A percentile compares a stretch with the other conserved stretches of the same genome.
phyloP scores from a whole-genome alignment of 37 sponge, comb jelly and placozoan genomes.

The Beroe forskalii region DNA sequence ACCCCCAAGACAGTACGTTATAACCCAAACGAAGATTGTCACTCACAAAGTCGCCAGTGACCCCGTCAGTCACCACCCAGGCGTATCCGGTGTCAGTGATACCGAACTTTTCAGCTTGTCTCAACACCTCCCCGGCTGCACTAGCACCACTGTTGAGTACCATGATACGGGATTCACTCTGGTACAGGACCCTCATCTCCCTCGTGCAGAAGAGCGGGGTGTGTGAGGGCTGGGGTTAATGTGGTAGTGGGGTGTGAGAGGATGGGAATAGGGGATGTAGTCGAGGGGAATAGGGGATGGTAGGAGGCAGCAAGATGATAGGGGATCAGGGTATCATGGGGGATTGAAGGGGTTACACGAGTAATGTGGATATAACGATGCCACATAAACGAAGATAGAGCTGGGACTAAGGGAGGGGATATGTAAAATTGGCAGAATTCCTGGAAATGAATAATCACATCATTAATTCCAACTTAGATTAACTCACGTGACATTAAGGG shows the following conservation, averaged over 20 bases:
- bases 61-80: conserved; percentile 50
- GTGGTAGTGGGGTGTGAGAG: neutral
- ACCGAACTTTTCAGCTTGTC: conserved; percentile 52
- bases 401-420: too few species aligned
- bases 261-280: neutral
- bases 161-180: conserved; percentile 64
- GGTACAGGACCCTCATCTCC: neutral
- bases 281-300: neutral
- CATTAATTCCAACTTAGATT: too few species aligned
- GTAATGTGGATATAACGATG: too few species aligned
- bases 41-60: conserved; percentile 58
- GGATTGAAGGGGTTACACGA: too few species aligned
- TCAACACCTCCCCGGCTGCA: conserved; percentile 49
- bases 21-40: too few species aligned
- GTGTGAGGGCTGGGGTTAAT: neutral
- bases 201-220: too few species aligned
- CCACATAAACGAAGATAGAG: too few species aligned
- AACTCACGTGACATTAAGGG: conserved; percentile 27
- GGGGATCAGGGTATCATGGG: too few species aligned
- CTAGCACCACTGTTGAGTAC: conserved; percentile 60
- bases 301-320: neutral
- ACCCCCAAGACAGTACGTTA: too few species aligned
- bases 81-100: conserved; percentile 17
- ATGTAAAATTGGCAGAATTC: too few species aligned
- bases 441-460: too few species aligned